These are phyloP conservation scores for Athrips mouffetella DNA, from an alignment of 2,888 invertebrate species.

Conservation along the genomic window DNA sequence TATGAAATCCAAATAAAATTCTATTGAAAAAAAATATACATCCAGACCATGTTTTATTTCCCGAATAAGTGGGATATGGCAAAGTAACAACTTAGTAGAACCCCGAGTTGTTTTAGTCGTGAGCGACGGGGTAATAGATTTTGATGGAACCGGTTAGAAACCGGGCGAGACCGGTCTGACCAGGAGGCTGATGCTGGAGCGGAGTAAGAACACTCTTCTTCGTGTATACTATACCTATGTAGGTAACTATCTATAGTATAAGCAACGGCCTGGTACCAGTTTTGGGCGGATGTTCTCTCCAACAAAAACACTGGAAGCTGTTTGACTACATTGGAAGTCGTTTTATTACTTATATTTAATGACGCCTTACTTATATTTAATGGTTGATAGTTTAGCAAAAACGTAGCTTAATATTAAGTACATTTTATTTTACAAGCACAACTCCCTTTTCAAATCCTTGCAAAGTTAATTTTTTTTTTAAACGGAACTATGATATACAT, in stretches of 20 bases:
- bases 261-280: constrained; percentile 4
- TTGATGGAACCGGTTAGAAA: constrained; percentile 35
- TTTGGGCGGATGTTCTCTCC: constrained; percentile 9
- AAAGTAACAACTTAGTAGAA: too few species aligned
- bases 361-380: neutral
- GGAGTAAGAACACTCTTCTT: neutral
- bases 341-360: constrained; percentile 2
- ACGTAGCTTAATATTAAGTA: too few species aligned
- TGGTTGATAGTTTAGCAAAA: neutral
- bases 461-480: neutral
- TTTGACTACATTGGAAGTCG: neutral
- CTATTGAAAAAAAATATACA: too few species aligned
- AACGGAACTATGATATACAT: neutral
- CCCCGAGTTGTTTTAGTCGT: constrained; percentile 1
- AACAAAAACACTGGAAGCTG: constrained; percentile 14
- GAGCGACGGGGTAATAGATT: constrained; percentile 30
- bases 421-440: too few species aligned
- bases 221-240: neutral
- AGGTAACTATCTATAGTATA: neutral
- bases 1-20: too few species aligned
- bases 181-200: neutral
- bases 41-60: too few species aligned
- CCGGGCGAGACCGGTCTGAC: constrained; percentile 10
- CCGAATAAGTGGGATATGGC: too few species aligned
- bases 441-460: too few species aligned